phyloP scores from a whole-genome alignment of 1,140 invertebrate genomes.

The Drosophila bifasciata region DNA sequence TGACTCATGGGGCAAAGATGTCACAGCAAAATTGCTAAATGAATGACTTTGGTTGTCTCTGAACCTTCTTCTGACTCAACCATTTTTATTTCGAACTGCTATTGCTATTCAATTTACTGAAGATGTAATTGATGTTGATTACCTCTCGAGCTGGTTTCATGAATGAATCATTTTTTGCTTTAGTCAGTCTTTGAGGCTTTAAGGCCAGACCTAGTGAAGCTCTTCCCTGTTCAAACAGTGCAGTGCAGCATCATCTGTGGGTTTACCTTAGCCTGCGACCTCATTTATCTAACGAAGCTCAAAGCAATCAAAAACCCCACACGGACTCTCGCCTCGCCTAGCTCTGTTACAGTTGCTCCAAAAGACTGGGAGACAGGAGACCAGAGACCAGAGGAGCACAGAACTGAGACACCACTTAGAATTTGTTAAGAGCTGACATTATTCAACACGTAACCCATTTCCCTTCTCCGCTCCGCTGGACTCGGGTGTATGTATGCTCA shows the following conservation, averaged over 20 bases:
- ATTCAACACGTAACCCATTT: constrained; percentile 73
- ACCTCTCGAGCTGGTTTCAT: too few relatives aligned
- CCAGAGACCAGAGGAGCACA: not conserved
- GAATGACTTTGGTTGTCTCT: constrained; percentile 7
- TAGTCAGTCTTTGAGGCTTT: too few relatives aligned
- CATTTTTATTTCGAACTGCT: not conserved
- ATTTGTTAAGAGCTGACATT: constrained; percentile 52
- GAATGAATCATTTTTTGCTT: too few relatives aligned
- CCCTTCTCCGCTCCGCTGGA: constrained; percentile 6
- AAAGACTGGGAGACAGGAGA: not conserved
- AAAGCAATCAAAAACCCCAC: constrained; percentile 11
- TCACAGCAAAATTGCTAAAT: constrained; percentile 28
- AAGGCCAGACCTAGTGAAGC: too few relatives aligned
- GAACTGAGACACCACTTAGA: not conserved
- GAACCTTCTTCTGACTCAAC: constrained; percentile 2
- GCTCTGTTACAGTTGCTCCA: constrained; percentile 19
- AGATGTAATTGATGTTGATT: too few relatives aligned
- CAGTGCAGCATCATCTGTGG: not conserved
- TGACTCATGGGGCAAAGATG: constrained; percentile 13
- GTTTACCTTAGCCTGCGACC: constrained; percentile 4
- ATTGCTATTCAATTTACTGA: constrained; percentile 18
- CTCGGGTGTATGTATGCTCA: constrained; percentile 26
- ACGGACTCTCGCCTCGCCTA: not conserved
- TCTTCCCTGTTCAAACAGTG: not conserved
- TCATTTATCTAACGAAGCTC: constrained; percentile 44